Base-by-base conservation (phyloP, 2,888 invertebrate genomes). In the Rhopalosiphum nymphaeae region DNA sequence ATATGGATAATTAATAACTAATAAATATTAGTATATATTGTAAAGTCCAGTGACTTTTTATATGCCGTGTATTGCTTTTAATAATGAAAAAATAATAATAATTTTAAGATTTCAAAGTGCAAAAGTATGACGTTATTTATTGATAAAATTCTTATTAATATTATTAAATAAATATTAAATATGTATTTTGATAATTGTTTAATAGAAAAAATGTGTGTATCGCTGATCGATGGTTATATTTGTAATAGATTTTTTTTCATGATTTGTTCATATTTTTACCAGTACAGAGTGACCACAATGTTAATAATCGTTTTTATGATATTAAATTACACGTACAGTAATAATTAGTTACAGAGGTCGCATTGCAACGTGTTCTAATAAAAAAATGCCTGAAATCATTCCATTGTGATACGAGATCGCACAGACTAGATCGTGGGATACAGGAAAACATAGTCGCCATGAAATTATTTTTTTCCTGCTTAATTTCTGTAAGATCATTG, bases 381-480 rank as follows among this genome's bases (percentile, higher is more conserved):
- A 91, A 16, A 49, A 92, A 92, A 91, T 86, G 25, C n/a, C 49
- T 53, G 67, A 78, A 78, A 78, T 88, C 29, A 44, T 89, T 89
- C 53, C 44, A 56, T 92, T 89, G 78, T 89, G 56, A 56, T 93
- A 89, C 21, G 5, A 46, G 88, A 93, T 78, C 78, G 3, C 29
- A 26, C 87, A 36, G 92, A 61, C 87, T 49, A 49, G 92, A 87
- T 67, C 92, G 89, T 89, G 92, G 89, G 78, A 93, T 78, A 78
- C 88, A 53, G 88, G 78, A 78, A 78, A 78, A 89, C 36, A n/a
- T 29, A 86, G 57, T 85, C 7, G 49, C 53, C 49, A 29, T 78
- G 44, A 44, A 87, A 89, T 16, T 67, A 42, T 36, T 92, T 92
- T 85, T 91, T 78, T 93, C 21, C 10, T 29, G 5, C 7, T 61